Base-by-base conservation (phyloP, 2,797 vertebrate species). In the Lagorchestes hirsutus region DNA sequence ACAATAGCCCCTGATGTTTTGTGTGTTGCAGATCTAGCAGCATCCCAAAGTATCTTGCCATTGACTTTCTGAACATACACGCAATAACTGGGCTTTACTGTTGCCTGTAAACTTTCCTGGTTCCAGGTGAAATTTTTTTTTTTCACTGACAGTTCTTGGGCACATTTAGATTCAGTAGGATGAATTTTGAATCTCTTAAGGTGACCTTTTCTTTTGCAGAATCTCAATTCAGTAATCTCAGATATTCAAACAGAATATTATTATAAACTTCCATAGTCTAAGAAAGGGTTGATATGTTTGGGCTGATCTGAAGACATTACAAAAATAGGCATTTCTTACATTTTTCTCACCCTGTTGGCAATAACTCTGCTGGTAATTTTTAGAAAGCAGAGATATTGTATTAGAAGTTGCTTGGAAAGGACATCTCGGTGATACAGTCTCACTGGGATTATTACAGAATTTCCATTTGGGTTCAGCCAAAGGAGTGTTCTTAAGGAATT, bases 391-490 rank as follows among this genome's bases (percentile, higher is more conserved):
- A 87, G 40, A 87, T 27, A 87, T 46, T 46, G 40, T 31, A 87
- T 87, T 46, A 87, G 74, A 87, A 46, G 22, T 40, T 87, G 22
- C 40, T 87, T n/a, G 40, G 46, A 87, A 87, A 87, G 40, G 40
- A 46, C 40, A 27, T 50, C 46, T 24, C 40, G 9, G 9, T 87
- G 40, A 87, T 87, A 9, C 40, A 74, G 34, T 74, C 62, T 74
- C 34, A 46, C 22, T 87, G 74, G 74, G 74, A 87, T 87, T 46
- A 87, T 87, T 50, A 87, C 27, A 46, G n/a, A 87, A 87, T 87
- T 87, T 87, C 74, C 74, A 87, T 46, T 27, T 87, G 74, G 74
- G 74, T 87, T 87, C 74, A 87, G 74, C 74, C 74, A 87, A 87
- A 87, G 40, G 74, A 87, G 40, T 24, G 74, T 24, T 82, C 18